Base-by-base conservation (phyloP, 2,797 vertebrate genomes). In the Chloroceryle inda region DNA sequence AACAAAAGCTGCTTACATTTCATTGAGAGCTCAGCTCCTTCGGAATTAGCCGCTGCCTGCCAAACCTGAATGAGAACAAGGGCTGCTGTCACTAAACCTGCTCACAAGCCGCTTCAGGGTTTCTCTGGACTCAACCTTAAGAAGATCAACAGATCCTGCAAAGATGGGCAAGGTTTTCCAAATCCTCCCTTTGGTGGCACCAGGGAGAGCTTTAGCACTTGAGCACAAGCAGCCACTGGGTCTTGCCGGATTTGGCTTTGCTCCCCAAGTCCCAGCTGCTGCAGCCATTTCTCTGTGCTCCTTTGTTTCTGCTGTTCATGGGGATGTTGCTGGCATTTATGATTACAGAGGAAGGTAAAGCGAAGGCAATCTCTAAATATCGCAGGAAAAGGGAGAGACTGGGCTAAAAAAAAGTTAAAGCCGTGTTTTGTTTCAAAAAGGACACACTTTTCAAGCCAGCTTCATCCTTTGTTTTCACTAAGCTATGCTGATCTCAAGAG, bases 1-100 rank as follows among this genome's bases (percentile, higher is more conserved):
- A 84, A 93, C 58, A 91, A 96, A 95, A 93, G 92, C 80, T 73
- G 94, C 64, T 85, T 81, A 44, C 69, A 78, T 72, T 85, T 75
- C 61, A 75, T 62, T 5, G 6, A 49, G 87, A 94, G 80, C 85
- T 66, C 31, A 37, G 72, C 40, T 92, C 58, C 88, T 96, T 79
- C 5, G 0, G 64, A 74, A 71, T 55, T 40, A 69, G 49, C 50
- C 3, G 11, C 42, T 83, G 74, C 80, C 72, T 91, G 85, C 92
- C 88, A 92, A 88, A 92, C 85, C 79, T 83, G 92, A 93, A n/a
- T 42, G 26, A 71, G 88, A 85, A 66, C 75, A 88, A 85, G 73
- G 58, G n/a, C 63, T 88, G 76, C 68, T 55, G 66, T 53, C 84
- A 69, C 82, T 47, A 85, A 72, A 37, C 19, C 63, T 0, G 20